Evolutionary conservation across 1,140 invertebrate genomes (phyloP).

Genomic region (Lasioglossum baleicum): DNA sequence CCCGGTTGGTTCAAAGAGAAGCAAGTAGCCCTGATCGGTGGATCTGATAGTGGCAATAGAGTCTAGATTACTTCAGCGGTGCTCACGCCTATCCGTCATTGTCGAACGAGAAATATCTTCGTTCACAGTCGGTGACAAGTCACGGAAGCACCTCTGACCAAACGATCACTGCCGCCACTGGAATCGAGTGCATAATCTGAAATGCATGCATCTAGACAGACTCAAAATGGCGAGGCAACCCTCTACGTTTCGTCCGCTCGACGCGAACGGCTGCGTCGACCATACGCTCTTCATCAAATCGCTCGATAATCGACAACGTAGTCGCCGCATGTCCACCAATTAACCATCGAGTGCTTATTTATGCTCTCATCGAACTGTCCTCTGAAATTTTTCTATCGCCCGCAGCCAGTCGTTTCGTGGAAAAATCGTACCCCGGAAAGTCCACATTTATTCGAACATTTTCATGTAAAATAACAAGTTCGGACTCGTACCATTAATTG

Average conservation of each 20-base stretch:
- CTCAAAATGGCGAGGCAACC: slow-evolving; percentile 52
- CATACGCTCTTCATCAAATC: neutral
- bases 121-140: neutral
- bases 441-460: no score
- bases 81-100: slow-evolving; percentile 51
- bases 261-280: neutral
- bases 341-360: neutral
- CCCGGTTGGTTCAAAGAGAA: slow-evolving; percentile 71
- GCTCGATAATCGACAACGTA: neutral
- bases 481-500: no score
- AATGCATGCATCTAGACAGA: slow-evolving; percentile 63
- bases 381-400: neutral
- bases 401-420: no score
- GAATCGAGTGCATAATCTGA: slow-evolving; percentile 57
- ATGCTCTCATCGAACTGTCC: neutral
- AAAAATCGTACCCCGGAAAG: no score
- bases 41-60: slow-evolving; percentile 70
- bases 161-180: slow-evolving; percentile 33
- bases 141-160: slow-evolving; percentile 48
- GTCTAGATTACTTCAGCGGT: slow-evolving; percentile 71
- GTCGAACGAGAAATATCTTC: slow-evolving; percentile 7
- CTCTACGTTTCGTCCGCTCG: slow-evolving; percentile 42
- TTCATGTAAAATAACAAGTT: no score
- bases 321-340: no score
- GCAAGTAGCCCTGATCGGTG: slow-evolving; percentile 67